Conservation (phyloP, 2,113 vertebrate species). For the Apodemus speciosus region DNA sequence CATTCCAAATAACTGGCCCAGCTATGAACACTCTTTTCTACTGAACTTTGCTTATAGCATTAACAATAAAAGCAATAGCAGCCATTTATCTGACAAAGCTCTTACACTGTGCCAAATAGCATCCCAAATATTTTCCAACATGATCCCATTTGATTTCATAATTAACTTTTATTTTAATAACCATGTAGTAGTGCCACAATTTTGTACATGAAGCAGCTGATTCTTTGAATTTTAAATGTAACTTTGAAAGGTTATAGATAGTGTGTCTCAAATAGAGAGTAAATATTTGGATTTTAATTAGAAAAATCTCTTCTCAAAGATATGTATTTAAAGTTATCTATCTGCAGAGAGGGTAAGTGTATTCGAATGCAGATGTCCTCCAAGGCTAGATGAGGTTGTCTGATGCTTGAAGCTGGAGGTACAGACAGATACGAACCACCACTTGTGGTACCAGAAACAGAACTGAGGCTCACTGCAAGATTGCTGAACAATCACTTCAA, state of each 20-base stretch:
- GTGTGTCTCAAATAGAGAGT: not conserved
- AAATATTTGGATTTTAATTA: not conserved
- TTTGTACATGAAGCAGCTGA: constrained; percentile 6
- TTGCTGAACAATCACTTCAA: not conserved
- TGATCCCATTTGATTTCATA: constrained; percentile 28
- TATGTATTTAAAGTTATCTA: not conserved
- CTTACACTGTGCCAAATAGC: not conserved
- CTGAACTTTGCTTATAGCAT: constrained; percentile 30
- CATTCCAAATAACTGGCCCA: constrained; percentile 28
- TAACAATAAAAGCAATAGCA: constrained; percentile 58
- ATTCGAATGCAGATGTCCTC: not conserved
- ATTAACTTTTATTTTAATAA: constrained; percentile 53
- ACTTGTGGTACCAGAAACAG: too few species aligned
- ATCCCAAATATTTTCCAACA: not conserved
- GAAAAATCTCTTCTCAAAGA: not conserved
- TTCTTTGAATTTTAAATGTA: constrained; percentile 16
- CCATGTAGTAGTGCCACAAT: constrained; percentile 17
- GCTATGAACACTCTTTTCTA: constrained; percentile 44
- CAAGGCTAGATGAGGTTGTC: not conserved
- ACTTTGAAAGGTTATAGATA: not conserved
- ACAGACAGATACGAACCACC: not conserved
- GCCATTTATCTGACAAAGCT: not conserved
- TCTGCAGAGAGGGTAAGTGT: not conserved
- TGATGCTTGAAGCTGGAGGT: not conserved
- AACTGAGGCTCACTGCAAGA: not conserved